These are phyloP conservation scores for Galerucella nymphaeae DNA, from an alignment of 2,888 invertebrate species.

Conservation along the genomic window DNA sequence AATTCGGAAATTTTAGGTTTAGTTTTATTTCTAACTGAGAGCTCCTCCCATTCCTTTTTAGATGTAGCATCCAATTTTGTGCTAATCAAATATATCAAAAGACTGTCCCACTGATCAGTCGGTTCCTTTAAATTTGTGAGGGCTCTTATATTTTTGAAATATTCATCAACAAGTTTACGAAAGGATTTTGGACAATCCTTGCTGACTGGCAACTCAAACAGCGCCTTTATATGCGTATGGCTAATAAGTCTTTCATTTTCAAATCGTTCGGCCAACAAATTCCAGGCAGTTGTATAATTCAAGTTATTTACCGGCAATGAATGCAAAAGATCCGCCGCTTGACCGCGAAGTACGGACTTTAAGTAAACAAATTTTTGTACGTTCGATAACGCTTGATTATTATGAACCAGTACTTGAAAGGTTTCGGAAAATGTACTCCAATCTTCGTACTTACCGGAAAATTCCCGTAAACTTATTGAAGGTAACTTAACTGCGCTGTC, in stretches of 20 bases:
- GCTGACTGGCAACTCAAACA: no score
- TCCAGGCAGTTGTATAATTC: not conserved
- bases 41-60: not conserved
- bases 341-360: not conserved
- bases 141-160: not conserved
- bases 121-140: not conserved
- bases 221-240: no score
- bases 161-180: no score
- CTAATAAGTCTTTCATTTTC: not conserved
- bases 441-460: not conserved
- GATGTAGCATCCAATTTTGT: not conserved
- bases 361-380: slow-evolving; percentile 1
- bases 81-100: slow-evolving; percentile 3
- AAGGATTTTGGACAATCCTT: no score
- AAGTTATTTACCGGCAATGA: slow-evolving; percentile 2
- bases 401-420: not conserved
- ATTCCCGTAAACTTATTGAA: not conserved
- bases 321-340: not conserved
- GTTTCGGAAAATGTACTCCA: slow-evolving; percentile 4
- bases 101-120: not conserved
- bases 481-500: not conserved
- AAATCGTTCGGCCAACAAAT: not conserved
- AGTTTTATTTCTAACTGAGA: not conserved
- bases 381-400: not conserved
- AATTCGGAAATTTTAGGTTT: not conserved